These are phyloP conservation scores for Dicycla oo DNA, from an alignment of 2,888 invertebrate species.

Conservation along the genomic window DNA sequence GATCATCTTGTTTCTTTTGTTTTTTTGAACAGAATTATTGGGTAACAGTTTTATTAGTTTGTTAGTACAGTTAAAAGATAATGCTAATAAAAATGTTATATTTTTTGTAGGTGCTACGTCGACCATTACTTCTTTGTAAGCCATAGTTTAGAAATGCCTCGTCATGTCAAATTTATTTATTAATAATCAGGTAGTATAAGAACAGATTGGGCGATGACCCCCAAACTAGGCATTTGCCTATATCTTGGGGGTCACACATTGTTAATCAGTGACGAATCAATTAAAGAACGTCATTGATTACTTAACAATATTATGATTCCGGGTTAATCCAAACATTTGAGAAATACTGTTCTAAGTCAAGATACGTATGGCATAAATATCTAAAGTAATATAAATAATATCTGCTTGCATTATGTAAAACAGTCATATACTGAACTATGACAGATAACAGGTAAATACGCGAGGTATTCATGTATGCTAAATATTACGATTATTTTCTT, in stretches of 20 bases:
- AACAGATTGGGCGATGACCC: too few species aligned
- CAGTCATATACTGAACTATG: conserved; percentile 26
- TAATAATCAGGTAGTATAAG: too few species aligned
- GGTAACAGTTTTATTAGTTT: conserved; percentile 35
- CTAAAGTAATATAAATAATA: conserved; percentile 21
- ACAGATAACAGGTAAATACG: conserved; percentile 41
- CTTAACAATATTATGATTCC: not conserved
- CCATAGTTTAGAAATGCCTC: conserved; percentile 1
- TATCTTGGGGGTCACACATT: too few species aligned
- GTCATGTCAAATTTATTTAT: too few species aligned
- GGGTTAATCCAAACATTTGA: not conserved
- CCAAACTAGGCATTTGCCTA: too few species aligned
- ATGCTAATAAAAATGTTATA: not conserved
- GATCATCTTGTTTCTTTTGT: conserved; percentile 49
- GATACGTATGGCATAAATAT: conserved; percentile 1
- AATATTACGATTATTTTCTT: conserved; percentile 52
- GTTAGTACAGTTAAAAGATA: conserved; percentile 26
- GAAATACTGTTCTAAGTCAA: not conserved
- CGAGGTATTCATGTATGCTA: conserved; percentile 53
- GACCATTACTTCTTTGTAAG: conserved; percentile 4
- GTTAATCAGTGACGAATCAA: not conserved
- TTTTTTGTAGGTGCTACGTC: conserved; percentile 2
- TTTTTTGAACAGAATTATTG: conserved; percentile 30
- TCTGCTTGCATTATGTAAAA: conserved; percentile 42
- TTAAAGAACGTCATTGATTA: conserved; percentile 19